Evolutionary conservation across 2,113 vertebrate genomes (phyloP).

Genomic region (Acanthisitta chloris): DNA sequence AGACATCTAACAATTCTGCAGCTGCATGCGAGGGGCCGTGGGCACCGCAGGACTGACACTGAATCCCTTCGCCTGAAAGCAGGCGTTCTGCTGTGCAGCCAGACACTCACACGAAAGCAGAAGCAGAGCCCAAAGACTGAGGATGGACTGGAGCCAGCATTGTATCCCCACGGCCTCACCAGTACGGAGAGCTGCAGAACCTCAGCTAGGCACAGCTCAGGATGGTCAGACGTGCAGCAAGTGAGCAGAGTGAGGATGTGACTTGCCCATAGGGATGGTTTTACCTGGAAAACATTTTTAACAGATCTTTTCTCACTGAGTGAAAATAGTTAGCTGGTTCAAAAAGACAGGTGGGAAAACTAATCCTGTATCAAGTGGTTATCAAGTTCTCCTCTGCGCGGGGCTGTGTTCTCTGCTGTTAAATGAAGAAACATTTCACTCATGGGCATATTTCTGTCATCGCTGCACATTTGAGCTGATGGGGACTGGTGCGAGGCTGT

Average conservation of each 20-base stretch:
- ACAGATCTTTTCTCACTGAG: neutral
- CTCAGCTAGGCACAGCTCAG: neutral
- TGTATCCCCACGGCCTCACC: neutral
- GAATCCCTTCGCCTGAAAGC: neutral
- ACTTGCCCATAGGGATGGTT: neutral
- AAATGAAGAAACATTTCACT: neutral
- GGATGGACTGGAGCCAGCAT: neutral
- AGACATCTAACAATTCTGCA: slow-evolving; percentile 43
- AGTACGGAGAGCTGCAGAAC: neutral
- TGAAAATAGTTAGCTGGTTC: neutral
- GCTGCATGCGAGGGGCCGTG: neutral
- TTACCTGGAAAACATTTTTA: neutral
- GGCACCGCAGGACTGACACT: neutral
- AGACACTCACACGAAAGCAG: neutral
- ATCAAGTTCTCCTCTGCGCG: neutral
- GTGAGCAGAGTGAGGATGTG: neutral
- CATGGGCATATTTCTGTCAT: neutral
- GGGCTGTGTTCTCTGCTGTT: neutral
- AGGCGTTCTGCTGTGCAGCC: neutral
- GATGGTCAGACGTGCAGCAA: neutral
- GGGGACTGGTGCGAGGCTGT: neutral
- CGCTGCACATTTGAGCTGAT: neutral
- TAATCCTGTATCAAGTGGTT: neutral
- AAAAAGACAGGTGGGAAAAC: neutral
- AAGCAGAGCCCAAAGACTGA: neutral